These are phyloP conservation scores for Planococcus citri DNA, from an alignment of 1,140 invertebrate species.

Conservation along the genomic window DNA sequence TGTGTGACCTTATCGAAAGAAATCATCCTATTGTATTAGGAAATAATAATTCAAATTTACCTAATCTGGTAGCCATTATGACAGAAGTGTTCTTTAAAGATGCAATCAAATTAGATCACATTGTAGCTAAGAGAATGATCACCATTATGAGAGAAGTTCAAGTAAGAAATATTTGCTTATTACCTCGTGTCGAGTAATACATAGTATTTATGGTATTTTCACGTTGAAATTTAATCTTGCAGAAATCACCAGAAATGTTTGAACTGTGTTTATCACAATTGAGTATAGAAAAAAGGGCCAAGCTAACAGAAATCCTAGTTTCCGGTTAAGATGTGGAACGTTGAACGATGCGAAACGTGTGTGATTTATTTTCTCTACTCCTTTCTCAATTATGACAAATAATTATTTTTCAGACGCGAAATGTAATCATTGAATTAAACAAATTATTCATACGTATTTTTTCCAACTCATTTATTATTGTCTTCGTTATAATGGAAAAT, in stretches of 20 bases:
- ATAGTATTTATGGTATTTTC: neutral
- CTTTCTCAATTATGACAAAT: neutral
- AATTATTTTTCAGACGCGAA: neutral
- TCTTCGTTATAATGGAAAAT: neutral
- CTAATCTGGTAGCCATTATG: conserved; percentile 73
- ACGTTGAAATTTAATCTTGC: neutral
- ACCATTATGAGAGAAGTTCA: conserved; percentile 44
- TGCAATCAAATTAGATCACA: conserved; percentile 55
- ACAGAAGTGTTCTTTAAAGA: conserved; percentile 75
- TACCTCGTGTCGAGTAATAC: neutral
- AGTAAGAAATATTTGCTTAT: conserved; percentile 1
- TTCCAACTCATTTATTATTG: neutral
- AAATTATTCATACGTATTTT: neutral
- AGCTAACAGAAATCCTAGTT: neutral
- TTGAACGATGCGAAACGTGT: neutral
- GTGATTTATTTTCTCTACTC: neutral
- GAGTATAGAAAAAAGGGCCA: neutral
- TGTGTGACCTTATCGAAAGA: conserved; percentile 87
- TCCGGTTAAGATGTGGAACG: neutral
- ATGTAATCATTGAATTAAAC: neutral
- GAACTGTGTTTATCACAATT: neutral
- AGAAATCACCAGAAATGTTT: conserved; percentile 10
- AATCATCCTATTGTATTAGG: conserved; percentile 80
- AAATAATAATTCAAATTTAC: conserved; percentile 74
- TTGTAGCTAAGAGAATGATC: conserved; percentile 49